These are phyloP conservation scores for Coelopa frigida DNA, from an alignment of 1,140 invertebrate species.

Conservation along the genomic window DNA sequence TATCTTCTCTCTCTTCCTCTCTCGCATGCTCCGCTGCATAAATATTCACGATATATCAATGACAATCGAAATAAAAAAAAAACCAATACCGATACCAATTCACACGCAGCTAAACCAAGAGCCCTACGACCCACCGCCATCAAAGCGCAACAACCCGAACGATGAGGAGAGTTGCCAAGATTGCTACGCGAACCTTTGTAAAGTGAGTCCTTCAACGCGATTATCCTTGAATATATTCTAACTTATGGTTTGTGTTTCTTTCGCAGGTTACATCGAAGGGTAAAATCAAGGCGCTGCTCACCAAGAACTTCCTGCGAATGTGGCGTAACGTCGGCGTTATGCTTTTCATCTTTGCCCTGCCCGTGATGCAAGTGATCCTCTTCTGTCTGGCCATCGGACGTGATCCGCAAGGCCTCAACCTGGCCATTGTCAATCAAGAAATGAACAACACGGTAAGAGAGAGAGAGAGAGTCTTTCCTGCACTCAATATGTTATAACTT, in stretches of 20 bases:
- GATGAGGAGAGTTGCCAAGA: constrained; percentile 42
- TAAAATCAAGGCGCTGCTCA: constrained; percentile 71
- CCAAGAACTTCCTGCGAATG: constrained; percentile 90
- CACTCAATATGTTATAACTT: background rate
- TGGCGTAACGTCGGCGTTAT: constrained; percentile 88
- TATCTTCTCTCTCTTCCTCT: background rate
- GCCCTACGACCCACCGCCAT: constrained; percentile 34
- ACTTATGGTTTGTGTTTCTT: background rate
- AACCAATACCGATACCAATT: background rate
- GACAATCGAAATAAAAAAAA: background rate
- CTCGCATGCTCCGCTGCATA: background rate
- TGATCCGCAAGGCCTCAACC: constrained; percentile 73
- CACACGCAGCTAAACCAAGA: constrained; percentile 35
- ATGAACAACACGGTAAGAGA: constrained; percentile 54
- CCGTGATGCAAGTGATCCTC: constrained; percentile 88
- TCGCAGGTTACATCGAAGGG: constrained; percentile 54
- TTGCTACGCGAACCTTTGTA: constrained; percentile 34
- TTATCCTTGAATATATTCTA: background rate
- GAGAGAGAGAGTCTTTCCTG: background rate
- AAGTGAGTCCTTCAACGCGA: constrained; percentile 14
- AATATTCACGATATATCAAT: background rate
- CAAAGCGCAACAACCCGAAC: constrained; percentile 34
- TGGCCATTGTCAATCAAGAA: constrained; percentile 84
- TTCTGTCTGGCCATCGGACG: constrained; percentile 92
- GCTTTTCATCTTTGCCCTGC: constrained; percentile 86